phyloP scores from a whole-genome alignment of 2,888 invertebrate species.

The Tyria jacobaeae region DNA sequence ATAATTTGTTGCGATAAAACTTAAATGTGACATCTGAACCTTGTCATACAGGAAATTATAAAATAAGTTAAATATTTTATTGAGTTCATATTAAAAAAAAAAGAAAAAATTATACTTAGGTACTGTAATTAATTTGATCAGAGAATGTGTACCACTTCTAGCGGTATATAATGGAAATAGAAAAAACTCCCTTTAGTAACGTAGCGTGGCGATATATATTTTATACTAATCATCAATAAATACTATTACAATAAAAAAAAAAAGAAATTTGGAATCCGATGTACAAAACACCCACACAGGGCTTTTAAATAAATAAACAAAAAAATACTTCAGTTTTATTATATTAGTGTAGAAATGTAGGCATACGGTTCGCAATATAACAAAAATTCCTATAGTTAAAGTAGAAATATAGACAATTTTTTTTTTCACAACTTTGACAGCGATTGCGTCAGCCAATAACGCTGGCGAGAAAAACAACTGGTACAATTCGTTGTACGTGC shows the following conservation, averaged over 20 bases:
- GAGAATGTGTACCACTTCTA: background rate
- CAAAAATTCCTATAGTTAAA: no score
- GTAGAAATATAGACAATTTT: no score
- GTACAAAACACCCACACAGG: no score
- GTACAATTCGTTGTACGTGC: background rate
- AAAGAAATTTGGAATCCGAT: no score
- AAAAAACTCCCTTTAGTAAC: background rate
- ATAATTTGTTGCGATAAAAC: background rate
- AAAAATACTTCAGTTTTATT: no score
- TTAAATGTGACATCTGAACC: background rate
- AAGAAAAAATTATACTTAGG: background rate
- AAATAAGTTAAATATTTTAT: background rate
- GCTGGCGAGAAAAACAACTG: background rate
- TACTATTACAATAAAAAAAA: no score
- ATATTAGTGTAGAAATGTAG: no score
- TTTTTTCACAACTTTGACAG: background rate
- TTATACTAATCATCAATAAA: no score
- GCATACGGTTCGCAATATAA: no score
- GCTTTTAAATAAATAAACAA: no score
- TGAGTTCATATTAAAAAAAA: background rate
- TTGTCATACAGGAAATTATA: background rate
- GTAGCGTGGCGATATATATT: background rate
- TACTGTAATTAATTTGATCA: background rate
- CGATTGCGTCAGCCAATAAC: constrained; percentile 2
- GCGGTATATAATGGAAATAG: background rate